phyloP scores from a whole-genome alignment of 2,888 invertebrate species.

The Phaonia tiefii region DNA sequence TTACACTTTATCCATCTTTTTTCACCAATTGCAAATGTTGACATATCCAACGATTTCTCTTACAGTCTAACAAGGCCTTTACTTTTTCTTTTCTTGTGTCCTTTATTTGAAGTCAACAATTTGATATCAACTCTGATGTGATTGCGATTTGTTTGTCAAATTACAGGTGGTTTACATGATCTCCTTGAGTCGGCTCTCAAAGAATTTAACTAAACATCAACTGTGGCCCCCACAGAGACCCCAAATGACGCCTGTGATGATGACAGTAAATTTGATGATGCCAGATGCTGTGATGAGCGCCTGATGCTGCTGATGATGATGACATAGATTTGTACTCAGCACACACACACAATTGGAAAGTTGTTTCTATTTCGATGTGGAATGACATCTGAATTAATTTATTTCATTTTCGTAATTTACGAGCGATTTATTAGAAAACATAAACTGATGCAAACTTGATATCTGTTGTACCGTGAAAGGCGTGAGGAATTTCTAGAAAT shows the following conservation, averaged over 20 bases:
- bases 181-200: constrained; percentile 6
- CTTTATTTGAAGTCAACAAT: too few relatives aligned
- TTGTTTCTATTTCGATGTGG: not conserved
- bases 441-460: constrained; percentile 22
- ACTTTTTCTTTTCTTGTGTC: too few relatives aligned
- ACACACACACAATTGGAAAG: constrained; percentile 12
- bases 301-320: constrained; percentile 14
- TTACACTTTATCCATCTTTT: too few relatives aligned
- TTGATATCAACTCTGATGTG: too few relatives aligned
- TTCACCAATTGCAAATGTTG: too few relatives aligned
- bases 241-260: constrained; percentile 1
- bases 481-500: constrained; percentile 11
- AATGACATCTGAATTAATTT: constrained; percentile 37
- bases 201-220: not conserved
- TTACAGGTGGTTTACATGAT: not conserved
- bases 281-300: not conserved
- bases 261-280: not conserved
- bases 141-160: too few relatives aligned
- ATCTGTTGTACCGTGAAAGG: not conserved
- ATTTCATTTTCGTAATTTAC: constrained; percentile 33
- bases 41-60: too few relatives aligned
- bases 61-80: too few relatives aligned
- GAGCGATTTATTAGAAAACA: constrained; percentile 32
- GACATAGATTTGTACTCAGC: not conserved
- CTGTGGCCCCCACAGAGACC: constrained; percentile 4